These are phyloP conservation scores for Phylloscopus trochiloides DNA, from an alignment of 2,113 vertebrate species.

Conservation along the genomic window DNA sequence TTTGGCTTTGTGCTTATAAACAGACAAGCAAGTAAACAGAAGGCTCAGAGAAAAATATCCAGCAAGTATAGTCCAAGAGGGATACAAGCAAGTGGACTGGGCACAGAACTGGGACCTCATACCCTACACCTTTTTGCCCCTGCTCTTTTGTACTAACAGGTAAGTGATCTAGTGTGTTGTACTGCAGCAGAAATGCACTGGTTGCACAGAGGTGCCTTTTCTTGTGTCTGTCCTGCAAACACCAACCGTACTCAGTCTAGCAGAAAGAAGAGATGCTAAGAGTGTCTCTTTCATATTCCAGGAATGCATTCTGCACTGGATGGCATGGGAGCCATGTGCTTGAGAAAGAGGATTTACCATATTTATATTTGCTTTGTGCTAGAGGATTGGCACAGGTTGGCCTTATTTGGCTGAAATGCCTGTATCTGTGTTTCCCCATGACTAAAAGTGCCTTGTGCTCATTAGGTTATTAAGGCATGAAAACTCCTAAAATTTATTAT, in stretches of 20 bases:
- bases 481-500: not conserved
- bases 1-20: not conserved
- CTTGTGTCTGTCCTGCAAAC: not conserved
- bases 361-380: not conserved
- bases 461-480: constrained; percentile 13
- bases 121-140: not conserved
- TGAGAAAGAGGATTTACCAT: not conserved
- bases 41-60: not conserved
- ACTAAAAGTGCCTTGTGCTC: not conserved
- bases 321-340: not conserved
- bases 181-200: not conserved
- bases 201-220: not conserved
- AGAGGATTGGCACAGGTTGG: not conserved
- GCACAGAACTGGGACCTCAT: not conserved
- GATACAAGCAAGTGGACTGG: not conserved
- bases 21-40: constrained; percentile 38
- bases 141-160: not conserved
- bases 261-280: not conserved
- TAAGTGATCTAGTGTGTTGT: not conserved
- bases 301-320: not conserved
- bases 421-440: not conserved
- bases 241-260: not conserved
- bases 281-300: not conserved
- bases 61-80: constrained; percentile 1
- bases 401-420: not conserved